Percentiles rank a stretch among this genome's conserved stretches.
Evolutionary conservation across 2,888 invertebrate genomes (phyloP).

Genomic region (Sceliomorpha sp.): DNA sequence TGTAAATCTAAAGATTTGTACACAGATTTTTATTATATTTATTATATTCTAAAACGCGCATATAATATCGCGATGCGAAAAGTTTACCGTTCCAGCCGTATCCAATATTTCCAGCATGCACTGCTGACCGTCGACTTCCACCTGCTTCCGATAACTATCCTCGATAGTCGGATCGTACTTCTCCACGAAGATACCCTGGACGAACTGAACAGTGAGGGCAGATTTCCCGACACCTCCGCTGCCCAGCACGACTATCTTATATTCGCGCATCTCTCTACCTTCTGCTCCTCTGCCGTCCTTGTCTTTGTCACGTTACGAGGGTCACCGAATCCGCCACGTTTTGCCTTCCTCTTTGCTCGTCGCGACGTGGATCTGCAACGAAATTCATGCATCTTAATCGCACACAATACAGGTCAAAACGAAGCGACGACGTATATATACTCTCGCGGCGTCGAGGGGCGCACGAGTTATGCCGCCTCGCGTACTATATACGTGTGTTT

Average conservation of each 20-base stretch:
- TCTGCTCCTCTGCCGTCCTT: slow-evolving; percentile 41
- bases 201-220: slow-evolving; percentile 97
- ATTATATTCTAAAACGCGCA: too few species aligned
- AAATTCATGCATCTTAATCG: slow-evolving; percentile 37
- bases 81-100: slow-evolving; percentile 96
- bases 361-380: slow-evolving; percentile 71
- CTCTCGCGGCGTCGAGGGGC: too few species aligned
- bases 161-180: slow-evolving; percentile 99
- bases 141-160: slow-evolving; percentile 99
- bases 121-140: slow-evolving; percentile 99
- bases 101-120: slow-evolving; percentile 99
- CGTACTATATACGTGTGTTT: too few species aligned
- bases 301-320: slow-evolving; percentile 71
- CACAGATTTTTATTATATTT: too few species aligned
- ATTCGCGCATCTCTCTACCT: slow-evolving; percentile 93
- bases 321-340: slow-evolving; percentile 79
- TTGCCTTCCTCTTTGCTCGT: slow-evolving; percentile 69
- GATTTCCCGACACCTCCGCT: slow-evolving; percentile 99
- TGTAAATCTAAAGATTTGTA: too few species aligned
- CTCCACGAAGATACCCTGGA: slow-evolving; percentile 99
- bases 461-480: too few species aligned
- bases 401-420: neutral
- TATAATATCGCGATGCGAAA: too few species aligned
- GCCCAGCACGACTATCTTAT: slow-evolving; percentile 99
- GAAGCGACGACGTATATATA: too few species aligned